Evolutionary conservation across 1,140 invertebrate species (phyloP).

Genomic region (Drosophila cardini): DNA sequence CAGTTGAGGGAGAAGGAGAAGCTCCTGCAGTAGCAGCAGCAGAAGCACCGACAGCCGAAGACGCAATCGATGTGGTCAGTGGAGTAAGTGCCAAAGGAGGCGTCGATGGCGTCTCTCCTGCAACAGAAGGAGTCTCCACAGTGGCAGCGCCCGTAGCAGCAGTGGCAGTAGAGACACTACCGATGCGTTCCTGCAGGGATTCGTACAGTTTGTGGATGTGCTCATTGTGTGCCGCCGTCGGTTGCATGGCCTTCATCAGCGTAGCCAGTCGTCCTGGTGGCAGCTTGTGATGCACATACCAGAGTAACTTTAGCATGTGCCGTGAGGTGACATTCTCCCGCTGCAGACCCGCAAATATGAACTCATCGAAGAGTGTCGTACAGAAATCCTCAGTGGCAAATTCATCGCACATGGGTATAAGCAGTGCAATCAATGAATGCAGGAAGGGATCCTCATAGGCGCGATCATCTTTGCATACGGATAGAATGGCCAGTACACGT

Average conservation of each 20-base stretch:
- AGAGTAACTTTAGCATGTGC: constrained; percentile 96
- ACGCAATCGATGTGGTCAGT: too few relatives aligned
- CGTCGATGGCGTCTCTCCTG: not conserved
- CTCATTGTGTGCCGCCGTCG: constrained; percentile 93
- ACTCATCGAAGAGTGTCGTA: constrained; percentile 98
- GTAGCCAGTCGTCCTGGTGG: constrained; percentile 91
- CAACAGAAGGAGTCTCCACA: not conserved
- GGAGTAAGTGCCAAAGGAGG: not conserved
- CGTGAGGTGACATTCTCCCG: constrained; percentile 95
- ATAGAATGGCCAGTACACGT: constrained; percentile 93
- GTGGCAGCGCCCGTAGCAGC: not conserved
- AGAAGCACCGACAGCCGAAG: not conserved
- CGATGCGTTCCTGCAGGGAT: constrained; percentile 91
- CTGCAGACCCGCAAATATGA: constrained; percentile 94
- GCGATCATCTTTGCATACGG: constrained; percentile 95
- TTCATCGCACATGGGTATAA: constrained; percentile 96
- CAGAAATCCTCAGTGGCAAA: constrained; percentile 97
- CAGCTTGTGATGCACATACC: constrained; percentile 95
- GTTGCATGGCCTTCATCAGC: constrained; percentile 94
- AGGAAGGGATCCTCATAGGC: constrained; percentile 98
- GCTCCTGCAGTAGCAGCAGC: not conserved
- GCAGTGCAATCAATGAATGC: constrained; percentile 94
- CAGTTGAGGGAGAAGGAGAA: not conserved
- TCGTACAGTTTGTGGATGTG: constrained; percentile 93
- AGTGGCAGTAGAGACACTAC: constrained; percentile 70